Evolutionary conservation across 2,797 vertebrate genomes (phyloP).

Genomic region (Eulemur albifrons): DNA sequence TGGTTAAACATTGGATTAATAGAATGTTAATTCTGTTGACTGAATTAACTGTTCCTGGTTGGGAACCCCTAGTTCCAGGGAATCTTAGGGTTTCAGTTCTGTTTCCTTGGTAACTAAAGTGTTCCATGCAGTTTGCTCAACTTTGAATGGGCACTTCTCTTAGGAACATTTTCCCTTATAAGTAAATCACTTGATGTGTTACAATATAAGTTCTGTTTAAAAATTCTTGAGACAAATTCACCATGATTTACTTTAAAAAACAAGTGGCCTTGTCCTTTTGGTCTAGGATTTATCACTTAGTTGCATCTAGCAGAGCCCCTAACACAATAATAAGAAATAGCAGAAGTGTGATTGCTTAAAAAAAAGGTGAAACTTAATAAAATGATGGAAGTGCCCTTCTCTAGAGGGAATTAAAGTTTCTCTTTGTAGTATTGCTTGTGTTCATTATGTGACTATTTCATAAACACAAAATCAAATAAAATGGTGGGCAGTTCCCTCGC

Average conservation of each 20-base stretch:
- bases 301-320: neutral
- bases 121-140: neutral
- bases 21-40: neutral
- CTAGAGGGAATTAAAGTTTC: neutral
- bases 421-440: neutral
- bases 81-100: slow-evolving; percentile 2
- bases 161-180: neutral
- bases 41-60: slow-evolving; percentile 20
- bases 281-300: neutral
- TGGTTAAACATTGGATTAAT: neutral
- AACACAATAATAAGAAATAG: neutral
- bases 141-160: neutral
- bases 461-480: slow-evolving; percentile 18
- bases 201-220: slow-evolving; percentile 34
- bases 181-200: slow-evolving; percentile 11
- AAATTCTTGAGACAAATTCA: slow-evolving; percentile 31
- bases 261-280: neutral
- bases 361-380: neutral
- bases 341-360: neutral
- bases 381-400: neutral
- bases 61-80: neutral
- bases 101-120: slow-evolving; percentile 14
- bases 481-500: neutral
- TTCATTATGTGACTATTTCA: neutral
- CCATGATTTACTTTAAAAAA: neutral